These are phyloP conservation scores for Pseudopleuronectes americanus DNA, from an alignment of 2,797 vertebrate genomes.

Conservation along the genomic window DNA sequence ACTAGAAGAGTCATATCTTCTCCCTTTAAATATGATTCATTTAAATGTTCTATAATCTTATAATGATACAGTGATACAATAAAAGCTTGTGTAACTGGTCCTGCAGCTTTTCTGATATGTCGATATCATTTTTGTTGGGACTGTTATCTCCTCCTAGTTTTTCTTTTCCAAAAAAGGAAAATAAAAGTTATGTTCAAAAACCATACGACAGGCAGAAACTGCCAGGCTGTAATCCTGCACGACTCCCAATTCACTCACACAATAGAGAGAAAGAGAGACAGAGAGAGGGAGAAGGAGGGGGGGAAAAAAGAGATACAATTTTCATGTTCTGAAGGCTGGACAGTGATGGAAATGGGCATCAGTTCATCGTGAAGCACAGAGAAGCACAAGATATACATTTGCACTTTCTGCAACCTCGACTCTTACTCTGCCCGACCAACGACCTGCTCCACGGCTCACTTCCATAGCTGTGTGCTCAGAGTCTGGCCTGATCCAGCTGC, in stretches of 20 bases:
- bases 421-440: slow-evolving; percentile 53
- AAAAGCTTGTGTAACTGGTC: slow-evolving; percentile 87
- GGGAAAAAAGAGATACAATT: slow-evolving; percentile 64
- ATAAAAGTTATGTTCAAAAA: slow-evolving; percentile 78
- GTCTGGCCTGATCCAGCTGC: slow-evolving; percentile 90
- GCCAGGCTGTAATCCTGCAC: slow-evolving; percentile 82
- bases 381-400: slow-evolving; percentile 57
- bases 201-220: slow-evolving; percentile 81
- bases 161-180: slow-evolving; percentile 78
- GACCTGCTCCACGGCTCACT: slow-evolving; percentile 81
- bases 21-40: slow-evolving; percentile 90
- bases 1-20: slow-evolving; percentile 86
- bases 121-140: slow-evolving; percentile 73
- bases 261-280: slow-evolving; percentile 87
- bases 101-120: slow-evolving; percentile 89
- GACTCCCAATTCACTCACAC: slow-evolving; percentile 90
- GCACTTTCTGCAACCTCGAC: slow-evolving; percentile 46
- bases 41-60: slow-evolving; percentile 86
- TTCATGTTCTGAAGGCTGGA: slow-evolving; percentile 76
- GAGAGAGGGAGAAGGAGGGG: slow-evolving; percentile 57
- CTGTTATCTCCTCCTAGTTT: slow-evolving; percentile 71
- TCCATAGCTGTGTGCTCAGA: slow-evolving; percentile 96
- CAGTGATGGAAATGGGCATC: slow-evolving; percentile 67
- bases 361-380: slow-evolving; percentile 79
- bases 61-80: slow-evolving; percentile 88